Percentiles rank a stretch among this genome's conserved stretches.
phyloP scores from a whole-genome alignment of 2,888 invertebrate genomes.

The Flabesymbios commensalis region DNA sequence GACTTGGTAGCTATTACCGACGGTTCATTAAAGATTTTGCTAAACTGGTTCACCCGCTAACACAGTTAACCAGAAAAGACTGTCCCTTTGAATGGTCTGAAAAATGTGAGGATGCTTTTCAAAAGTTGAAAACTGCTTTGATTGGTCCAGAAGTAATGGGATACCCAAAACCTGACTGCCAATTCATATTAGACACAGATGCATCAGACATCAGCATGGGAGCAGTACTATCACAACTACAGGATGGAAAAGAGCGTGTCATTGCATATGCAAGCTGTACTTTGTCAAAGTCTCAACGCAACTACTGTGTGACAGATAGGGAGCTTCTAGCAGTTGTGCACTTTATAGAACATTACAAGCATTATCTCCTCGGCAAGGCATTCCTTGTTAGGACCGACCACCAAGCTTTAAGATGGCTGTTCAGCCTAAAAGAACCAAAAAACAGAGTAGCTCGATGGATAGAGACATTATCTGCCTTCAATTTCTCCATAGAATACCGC shows the following conservation, averaged over 20 bases:
- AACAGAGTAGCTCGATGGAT: no score
- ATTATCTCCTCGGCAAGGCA: constrained; percentile 18
- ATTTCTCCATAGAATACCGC: neutral
- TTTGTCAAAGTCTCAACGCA: constrained; percentile 12
- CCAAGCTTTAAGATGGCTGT: constrained; percentile 14
- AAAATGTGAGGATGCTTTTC: constrained; percentile 16
- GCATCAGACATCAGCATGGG: constrained; percentile 24
- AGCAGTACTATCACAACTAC: constrained; percentile 23
- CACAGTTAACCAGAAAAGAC: constrained; percentile 11
- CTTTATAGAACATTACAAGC: constrained; percentile 17
- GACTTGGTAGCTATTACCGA: constrained; percentile 31
- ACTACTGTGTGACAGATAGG: no score
- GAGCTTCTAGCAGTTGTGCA: constrained; percentile 24
- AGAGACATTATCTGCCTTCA: neutral
- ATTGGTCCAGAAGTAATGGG: constrained; percentile 17
- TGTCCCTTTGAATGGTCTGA: neutral
- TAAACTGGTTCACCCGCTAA: constrained; percentile 16
- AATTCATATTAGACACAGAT: constrained; percentile 27
- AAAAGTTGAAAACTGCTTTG: constrained; percentile 11
- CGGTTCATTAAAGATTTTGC: constrained; percentile 24
- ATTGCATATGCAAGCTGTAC: no score
- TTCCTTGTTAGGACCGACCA: constrained; percentile 24
- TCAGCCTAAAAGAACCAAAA: constrained; percentile 11
- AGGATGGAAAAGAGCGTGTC: no score
- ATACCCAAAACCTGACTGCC: constrained; percentile 11